These are phyloP conservation scores for Noctua janthina DNA, from an alignment of 2,888 invertebrate species.

Conservation along the genomic window DNA sequence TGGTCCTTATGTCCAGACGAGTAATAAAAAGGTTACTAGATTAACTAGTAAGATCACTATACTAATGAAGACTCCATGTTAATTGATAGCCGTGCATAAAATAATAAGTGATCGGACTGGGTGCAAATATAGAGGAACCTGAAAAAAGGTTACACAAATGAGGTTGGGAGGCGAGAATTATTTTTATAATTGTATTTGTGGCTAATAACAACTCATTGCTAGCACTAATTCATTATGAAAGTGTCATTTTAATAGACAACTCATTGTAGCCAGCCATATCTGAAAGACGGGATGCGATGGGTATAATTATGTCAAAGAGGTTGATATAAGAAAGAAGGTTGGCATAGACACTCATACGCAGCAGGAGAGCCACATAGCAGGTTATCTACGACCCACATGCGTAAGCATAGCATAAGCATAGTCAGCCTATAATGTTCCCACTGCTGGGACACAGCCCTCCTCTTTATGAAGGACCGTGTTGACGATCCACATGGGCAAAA, in stretches of 20 bases:
- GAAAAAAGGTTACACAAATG: constrained; percentile 28
- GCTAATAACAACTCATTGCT: constrained; percentile 1
- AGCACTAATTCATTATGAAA: background rate
- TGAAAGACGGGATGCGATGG: too few relatives aligned
- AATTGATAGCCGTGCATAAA: constrained; percentile 38
- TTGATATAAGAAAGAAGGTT: background rate
- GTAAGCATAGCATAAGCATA: too few relatives aligned
- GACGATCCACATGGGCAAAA: background rate
- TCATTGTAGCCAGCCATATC: background rate
- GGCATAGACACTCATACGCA: background rate
- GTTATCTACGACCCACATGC: background rate
- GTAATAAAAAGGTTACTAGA: constrained; percentile 59
- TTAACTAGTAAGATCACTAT: constrained; percentile 47
- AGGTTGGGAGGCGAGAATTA: constrained; percentile 21
- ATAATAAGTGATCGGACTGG: constrained; percentile 14
- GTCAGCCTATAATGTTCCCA: too few relatives aligned
- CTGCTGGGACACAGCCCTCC: too few relatives aligned
- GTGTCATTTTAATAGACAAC: background rate
- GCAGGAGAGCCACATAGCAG: too few relatives aligned
- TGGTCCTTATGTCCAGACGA: constrained; percentile 21
- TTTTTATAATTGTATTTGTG: constrained; percentile 18
- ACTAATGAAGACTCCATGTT: constrained; percentile 55
- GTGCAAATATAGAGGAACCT: constrained; percentile 10
- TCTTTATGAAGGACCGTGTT: too few relatives aligned
- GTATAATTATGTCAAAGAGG: background rate